Evolutionary conservation across 2,888 invertebrate genomes (phyloP), one percentile per base, ranked within the genome.

Genomic region (Eupithecia exiguata): DNA sequence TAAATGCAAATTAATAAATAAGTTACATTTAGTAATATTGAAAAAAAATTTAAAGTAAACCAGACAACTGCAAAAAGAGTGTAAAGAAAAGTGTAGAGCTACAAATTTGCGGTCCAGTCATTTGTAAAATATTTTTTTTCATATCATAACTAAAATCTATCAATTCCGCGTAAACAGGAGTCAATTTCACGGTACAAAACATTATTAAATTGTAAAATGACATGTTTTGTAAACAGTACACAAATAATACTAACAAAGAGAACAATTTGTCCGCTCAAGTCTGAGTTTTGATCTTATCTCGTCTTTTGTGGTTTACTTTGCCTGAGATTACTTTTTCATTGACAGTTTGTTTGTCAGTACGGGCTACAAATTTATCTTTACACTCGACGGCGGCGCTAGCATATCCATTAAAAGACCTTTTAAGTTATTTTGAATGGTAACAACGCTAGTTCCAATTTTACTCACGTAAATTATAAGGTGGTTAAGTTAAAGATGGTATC

Each of bases 211-310:
- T 84, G 86, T 84, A 85, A 86, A 89, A 88, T 89, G 93, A 90
- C 92, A 91, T 94, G 91, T 94, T 94, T 93, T 90, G 92, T 88
- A 93, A 94, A 93, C 90, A 93, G 40, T 69, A 71, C 53, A 38
- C 65, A 80, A 85, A 84, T 81, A 85, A 85, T 85, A 87, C 84
- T 86, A 84, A 86, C 83, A 81, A 89, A 84, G 85, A 81, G 80
- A 85, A 91, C 91, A 91, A 92, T 93, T 92, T 92, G 92, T 93
- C 88, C 86, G 86, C 82, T 87, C 84, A 85, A 84, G 89, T 89
- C 83, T 82, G 84, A 89, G 83, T 84, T 89, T 86, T 87, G 93
- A 94, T 94, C 89, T 92, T 93, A 94, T 94, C 94, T 18, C 66
- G n/a, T 70, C 88, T 79, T 85, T 92, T 93, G 91, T 92, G 86